phyloP scores from a whole-genome alignment of 2,113 vertebrate genomes.

The Rousettus leschenaultii region DNA sequence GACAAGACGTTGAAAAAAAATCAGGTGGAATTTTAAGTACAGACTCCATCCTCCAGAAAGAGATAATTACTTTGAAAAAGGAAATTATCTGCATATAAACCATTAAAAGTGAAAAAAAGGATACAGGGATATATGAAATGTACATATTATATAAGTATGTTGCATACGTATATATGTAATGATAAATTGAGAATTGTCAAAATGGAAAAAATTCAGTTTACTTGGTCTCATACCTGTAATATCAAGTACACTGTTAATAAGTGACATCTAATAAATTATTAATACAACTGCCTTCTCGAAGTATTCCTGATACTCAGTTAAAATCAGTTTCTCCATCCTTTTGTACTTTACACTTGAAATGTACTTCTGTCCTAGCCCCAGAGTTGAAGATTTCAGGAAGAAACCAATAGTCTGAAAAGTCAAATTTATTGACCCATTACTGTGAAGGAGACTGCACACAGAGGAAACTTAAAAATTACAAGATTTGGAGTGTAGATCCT shows the following conservation, averaged over 20 bases:
- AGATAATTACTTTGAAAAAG: background rate
- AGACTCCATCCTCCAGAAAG: background rate
- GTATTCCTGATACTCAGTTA: background rate
- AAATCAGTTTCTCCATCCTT: background rate
- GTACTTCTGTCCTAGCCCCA: background rate
- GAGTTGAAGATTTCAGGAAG: background rate
- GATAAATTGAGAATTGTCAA: background rate
- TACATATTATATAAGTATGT: background rate
- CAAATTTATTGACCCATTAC: background rate
- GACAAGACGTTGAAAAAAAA: background rate
- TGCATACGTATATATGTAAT: background rate
- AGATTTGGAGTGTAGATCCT: background rate
- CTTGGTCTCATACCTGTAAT: background rate
- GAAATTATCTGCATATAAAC: background rate
- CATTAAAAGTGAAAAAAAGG: background rate
- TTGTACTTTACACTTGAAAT: background rate
- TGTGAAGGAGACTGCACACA: background rate
- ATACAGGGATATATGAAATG: background rate
- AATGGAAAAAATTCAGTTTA: background rate
- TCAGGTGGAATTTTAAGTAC: background rate
- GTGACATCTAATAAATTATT: background rate
- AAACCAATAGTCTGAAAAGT: background rate
- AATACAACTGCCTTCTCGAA: background rate
- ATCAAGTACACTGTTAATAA: background rate
- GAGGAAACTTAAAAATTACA: background rate